phyloP scores from a whole-genome alignment of 1,140 invertebrate species.

The Rhagoletis zephyria region DNA sequence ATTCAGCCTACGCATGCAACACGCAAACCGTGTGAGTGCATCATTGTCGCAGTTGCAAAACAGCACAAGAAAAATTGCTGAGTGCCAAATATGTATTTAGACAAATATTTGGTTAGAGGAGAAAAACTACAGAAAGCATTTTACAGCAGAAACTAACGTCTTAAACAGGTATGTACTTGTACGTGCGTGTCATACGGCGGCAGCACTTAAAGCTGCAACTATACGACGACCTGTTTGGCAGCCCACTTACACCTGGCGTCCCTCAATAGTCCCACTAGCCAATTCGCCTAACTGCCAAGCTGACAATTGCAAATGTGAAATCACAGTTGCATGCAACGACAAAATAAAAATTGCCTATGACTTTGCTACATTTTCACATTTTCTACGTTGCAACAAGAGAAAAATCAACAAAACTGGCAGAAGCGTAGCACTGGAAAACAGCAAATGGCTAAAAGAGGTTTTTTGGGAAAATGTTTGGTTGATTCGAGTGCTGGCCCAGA shows the following conservation, averaged over 20 bases:
- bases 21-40: neutral
- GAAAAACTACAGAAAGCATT: neutral
- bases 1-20: neutral
- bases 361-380: constrained; percentile 2
- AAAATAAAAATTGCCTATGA: constrained; percentile 4
- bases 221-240: constrained; percentile 9
- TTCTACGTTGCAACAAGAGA: neutral
- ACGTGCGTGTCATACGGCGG: constrained; percentile 9
- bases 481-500: constrained; percentile 4
- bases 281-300: neutral
- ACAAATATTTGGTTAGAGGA: neutral
- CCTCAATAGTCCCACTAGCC: neutral
- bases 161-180: neutral
- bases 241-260: neutral
- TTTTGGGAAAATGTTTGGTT: neutral
- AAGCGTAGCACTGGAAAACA: neutral
- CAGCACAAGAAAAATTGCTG: neutral
- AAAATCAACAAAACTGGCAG: neutral
- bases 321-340: constrained; percentile 20
- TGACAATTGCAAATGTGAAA: constrained; percentile 10
- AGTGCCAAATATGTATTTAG: constrained; percentile 17
- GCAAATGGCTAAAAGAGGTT: neutral
- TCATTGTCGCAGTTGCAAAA: neutral
- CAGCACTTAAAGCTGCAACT: constrained; percentile 32
- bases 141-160: neutral